A percentile compares a stretch with the other conserved stretches of the same genome.
Conservation (phyloP, 2,797 vertebrate species). For the Sarcophilus harrisii region DNA sequence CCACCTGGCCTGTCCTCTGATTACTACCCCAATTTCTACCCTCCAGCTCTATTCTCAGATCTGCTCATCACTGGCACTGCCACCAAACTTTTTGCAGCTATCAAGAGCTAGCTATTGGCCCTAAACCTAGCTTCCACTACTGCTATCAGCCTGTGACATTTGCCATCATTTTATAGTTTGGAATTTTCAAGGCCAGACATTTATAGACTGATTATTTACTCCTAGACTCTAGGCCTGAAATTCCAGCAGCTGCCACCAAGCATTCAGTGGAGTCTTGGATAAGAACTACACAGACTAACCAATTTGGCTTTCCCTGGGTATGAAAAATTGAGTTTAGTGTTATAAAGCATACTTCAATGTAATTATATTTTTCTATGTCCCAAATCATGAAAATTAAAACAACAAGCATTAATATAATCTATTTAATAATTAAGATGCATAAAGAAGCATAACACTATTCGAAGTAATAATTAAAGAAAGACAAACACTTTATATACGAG, state of each 20-base stretch:
- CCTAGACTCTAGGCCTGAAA: not conserved
- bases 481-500: not conserved
- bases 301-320: not conserved
- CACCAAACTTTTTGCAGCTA: not conserved
- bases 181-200: not conserved
- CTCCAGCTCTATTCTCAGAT: not conserved
- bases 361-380: not conserved
- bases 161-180: not conserved
- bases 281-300: not conserved
- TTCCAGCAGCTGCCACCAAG: not conserved
- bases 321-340: not conserved
- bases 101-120: not conserved
- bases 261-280: not conserved
- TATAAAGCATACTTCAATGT: not conserved
- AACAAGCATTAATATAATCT: not conserved
- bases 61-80: not conserved
- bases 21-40: not conserved
- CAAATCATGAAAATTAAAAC: not conserved
- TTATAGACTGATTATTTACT: not conserved
- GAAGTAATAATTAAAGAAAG: not conserved
- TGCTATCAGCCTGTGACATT: not conserved
- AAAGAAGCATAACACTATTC: not conserved
- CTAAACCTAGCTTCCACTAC: not conserved
- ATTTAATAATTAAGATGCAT: not conserved
- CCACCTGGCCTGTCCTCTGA: not conserved